Conservation (phyloP, 2,113 vertebrate species). For the Xenotilapia flavipinnis region DNA sequence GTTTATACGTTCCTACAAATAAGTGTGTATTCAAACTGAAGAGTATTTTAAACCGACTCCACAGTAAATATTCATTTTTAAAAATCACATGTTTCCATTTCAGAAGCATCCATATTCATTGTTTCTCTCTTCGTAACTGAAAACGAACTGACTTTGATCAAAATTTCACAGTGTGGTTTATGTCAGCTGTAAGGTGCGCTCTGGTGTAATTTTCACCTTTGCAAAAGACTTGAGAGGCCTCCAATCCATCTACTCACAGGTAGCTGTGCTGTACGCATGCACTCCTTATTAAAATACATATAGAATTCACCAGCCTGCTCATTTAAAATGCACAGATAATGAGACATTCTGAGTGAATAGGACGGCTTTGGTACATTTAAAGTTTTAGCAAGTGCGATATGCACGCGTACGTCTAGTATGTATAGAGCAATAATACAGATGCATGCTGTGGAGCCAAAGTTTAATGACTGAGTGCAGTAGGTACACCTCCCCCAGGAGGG, state of each 20-base stretch:
- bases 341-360: not conserved
- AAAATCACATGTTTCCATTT: not conserved
- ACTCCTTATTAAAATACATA: not conserved
- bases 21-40: not conserved
- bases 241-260: not conserved
- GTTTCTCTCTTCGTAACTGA: not conserved
- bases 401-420: not conserved
- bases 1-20: not conserved
- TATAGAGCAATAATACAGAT: not conserved
- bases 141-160: not conserved
- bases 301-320: constrained; percentile 11
- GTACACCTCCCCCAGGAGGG: not conserved
- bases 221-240: not conserved
- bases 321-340: constrained; percentile 43
- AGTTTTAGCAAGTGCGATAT: constrained; percentile 31
- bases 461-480: not conserved
- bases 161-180: constrained; percentile 15
- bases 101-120: not conserved
- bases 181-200: not conserved
- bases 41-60: not conserved
- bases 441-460: constrained; percentile 16
- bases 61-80: not conserved
- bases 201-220: not conserved
- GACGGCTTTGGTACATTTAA: not conserved
- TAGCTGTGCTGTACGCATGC: not conserved